phyloP scores from a whole-genome alignment of 2,113 vertebrate genomes.

The Procavia capensis region DNA sequence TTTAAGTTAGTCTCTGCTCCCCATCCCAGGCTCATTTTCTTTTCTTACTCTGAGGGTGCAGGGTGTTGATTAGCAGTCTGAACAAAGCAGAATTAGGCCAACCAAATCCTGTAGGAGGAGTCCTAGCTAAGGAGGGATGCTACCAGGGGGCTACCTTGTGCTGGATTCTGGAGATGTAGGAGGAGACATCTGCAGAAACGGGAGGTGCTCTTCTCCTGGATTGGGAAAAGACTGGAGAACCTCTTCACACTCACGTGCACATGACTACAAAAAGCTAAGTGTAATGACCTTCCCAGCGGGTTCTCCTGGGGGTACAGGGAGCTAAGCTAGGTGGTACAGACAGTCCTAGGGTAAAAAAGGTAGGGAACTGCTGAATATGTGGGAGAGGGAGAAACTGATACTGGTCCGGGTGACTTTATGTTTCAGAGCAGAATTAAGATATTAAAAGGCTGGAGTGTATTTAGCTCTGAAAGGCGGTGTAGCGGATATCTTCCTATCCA shows the following conservation, averaged over 20 bases:
- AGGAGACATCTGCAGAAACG: not conserved
- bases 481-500: not conserved
- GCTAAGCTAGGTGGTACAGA: not conserved
- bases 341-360: not conserved
- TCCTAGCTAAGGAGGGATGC: not conserved
- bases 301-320: too few species aligned
- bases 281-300: not conserved
- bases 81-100: not conserved
- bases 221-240: not conserved
- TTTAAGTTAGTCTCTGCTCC: not conserved
- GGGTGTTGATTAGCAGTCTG: not conserved
- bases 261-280: not conserved
- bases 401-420: not conserved
- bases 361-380: not conserved
- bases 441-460: not conserved
- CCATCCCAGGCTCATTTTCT: not conserved
- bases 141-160: not conserved
- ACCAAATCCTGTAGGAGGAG: not conserved
- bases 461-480: not conserved
- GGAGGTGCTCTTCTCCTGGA: not conserved
- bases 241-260: not conserved
- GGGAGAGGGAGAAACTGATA: not conserved
- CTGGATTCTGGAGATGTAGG: too few species aligned
- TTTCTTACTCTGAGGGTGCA: not conserved
- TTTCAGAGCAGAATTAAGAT: constrained; percentile 10